These are phyloP conservation scores for Ictalurus furcatus DNA, from an alignment of 2,113 vertebrate genomes.

Conservation along the genomic window DNA sequence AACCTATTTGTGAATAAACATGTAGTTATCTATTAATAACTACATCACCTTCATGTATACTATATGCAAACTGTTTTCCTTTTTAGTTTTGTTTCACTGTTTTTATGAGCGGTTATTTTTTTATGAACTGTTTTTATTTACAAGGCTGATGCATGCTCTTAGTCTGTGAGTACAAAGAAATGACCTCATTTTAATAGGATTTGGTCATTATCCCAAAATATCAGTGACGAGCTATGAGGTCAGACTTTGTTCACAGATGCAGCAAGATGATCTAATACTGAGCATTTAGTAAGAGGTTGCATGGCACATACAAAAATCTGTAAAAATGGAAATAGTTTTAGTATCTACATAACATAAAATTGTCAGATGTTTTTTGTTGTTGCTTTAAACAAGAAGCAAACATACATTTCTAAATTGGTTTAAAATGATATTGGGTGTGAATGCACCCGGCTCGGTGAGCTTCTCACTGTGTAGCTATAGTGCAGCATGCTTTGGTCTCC, in stretches of 20 bases:
- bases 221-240: constrained; percentile 48
- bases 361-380: background rate
- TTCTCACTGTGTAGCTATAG: constrained; percentile 61
- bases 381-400: background rate
- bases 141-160: background rate
- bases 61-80: background rate
- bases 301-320: background rate
- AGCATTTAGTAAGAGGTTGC: background rate
- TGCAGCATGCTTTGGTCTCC: constrained; percentile 70
- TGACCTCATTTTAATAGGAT: constrained; percentile 7
- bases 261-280: constrained; percentile 34
- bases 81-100: background rate
- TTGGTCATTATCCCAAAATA: constrained; percentile 39
- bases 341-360: background rate
- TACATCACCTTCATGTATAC: background rate
- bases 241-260: constrained; percentile 43
- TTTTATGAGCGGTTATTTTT: background rate
- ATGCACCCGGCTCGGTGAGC: constrained; percentile 57
- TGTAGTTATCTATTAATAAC: background rate
- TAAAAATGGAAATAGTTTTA: background rate
- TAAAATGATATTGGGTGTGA: constrained; percentile 22
- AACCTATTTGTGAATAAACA: background rate
- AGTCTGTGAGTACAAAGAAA: background rate
- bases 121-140: background rate
- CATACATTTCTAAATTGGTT: background rate